phyloP scores from a whole-genome alignment of 2,113 vertebrate genomes.

The Aythya baeri region DNA sequence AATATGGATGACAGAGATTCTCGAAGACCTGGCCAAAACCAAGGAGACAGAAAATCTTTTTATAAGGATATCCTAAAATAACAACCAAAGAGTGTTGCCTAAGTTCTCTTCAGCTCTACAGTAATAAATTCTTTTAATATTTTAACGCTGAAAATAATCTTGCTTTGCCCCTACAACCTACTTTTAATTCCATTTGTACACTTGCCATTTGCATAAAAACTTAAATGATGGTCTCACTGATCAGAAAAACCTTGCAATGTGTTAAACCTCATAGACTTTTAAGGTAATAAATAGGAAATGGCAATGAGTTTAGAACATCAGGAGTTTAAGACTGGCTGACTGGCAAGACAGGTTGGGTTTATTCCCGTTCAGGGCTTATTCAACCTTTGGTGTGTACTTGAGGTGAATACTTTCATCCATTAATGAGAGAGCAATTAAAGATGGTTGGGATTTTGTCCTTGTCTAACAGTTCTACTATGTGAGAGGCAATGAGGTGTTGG shows the following conservation, averaged over 20 bases:
- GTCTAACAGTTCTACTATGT: neutral
- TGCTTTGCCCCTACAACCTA: neutral
- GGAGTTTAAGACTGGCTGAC: neutral
- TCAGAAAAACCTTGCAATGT: neutral
- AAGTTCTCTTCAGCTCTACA: neutral
- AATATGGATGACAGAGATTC: neutral
- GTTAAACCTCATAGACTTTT: neutral
- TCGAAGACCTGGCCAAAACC: neutral
- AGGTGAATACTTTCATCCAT: neutral
- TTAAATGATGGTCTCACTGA: neutral
- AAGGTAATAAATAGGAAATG: neutral
- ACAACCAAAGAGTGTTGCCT: neutral
- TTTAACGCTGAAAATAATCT: slow-evolving; percentile 23
- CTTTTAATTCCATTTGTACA: neutral
- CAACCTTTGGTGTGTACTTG: neutral
- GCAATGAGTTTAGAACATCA: neutral
- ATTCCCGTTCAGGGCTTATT: neutral
- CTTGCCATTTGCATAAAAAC: neutral
- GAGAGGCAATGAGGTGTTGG: neutral
- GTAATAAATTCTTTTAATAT: neutral
- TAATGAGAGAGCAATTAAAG: neutral
- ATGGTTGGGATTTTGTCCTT: neutral
- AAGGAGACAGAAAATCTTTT: neutral
- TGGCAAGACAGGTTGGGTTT: neutral
- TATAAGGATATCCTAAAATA: neutral